These are phyloP conservation scores for Carabus problematicus DNA, from an alignment of 2,888 invertebrate genomes.

Conservation along the genomic window DNA sequence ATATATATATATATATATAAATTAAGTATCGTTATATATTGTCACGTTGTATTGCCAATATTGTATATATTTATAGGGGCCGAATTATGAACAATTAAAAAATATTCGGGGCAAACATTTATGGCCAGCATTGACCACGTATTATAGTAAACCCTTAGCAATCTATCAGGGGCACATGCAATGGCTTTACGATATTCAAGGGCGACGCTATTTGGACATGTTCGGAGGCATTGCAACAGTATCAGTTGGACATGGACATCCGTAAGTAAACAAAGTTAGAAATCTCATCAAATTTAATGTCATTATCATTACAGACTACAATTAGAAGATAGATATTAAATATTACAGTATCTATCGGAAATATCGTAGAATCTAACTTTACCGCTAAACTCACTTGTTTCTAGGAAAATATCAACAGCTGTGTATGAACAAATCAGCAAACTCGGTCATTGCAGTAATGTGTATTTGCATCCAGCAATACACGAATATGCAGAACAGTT, in stretches of 20 bases:
- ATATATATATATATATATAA: slow-evolving; percentile 18
- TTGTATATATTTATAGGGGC: slow-evolving; percentile 61
- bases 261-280: slow-evolving; percentile 69
- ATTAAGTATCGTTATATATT: slow-evolving; percentile 1
- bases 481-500: slow-evolving; percentile 90
- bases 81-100: slow-evolving; percentile 66
- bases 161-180: slow-evolving; percentile 90
- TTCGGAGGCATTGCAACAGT: slow-evolving; percentile 98
- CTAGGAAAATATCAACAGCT: slow-evolving; percentile 83
- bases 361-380: too few species aligned
- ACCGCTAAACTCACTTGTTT: slow-evolving; percentile 46
- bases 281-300: too few species aligned
- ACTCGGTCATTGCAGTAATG: slow-evolving; percentile 91
- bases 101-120: slow-evolving; percentile 69
- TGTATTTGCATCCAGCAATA: slow-evolving; percentile 89
- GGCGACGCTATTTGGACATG: slow-evolving; percentile 90
- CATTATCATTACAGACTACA: too few species aligned
- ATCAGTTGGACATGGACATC: slow-evolving; percentile 97
- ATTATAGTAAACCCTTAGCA: slow-evolving; percentile 84
- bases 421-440: slow-evolving; percentile 78
- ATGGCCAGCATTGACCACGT: slow-evolving; percentile 74
- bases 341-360: too few species aligned
- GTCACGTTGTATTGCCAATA: not conserved
- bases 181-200: slow-evolving; percentile 88
- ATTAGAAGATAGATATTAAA: too few species aligned